phyloP scores from a whole-genome alignment of 2,113 vertebrate genomes.

The Xiphias gladius region DNA sequence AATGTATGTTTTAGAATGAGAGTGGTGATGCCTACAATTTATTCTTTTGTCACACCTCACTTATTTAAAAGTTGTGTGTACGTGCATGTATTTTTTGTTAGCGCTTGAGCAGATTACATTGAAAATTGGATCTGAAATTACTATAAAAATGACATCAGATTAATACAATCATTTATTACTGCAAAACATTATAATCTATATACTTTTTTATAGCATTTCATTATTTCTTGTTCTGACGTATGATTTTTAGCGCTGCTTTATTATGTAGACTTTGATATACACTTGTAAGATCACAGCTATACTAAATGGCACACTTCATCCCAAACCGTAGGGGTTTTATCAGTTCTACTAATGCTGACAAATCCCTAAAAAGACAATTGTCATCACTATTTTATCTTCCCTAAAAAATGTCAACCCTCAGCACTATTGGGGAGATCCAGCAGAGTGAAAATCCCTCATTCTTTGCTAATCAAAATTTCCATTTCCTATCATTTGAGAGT shows the following conservation, averaged over 20 bases:
- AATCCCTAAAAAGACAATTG: slow-evolving; percentile 80
- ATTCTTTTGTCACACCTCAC: slow-evolving; percentile 1
- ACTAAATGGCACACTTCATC: slow-evolving; percentile 42
- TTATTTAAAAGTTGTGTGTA: slow-evolving; percentile 2
- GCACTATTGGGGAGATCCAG: slow-evolving; percentile 81
- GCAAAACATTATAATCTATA: background rate
- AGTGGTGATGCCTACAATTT: slow-evolving; percentile 15
- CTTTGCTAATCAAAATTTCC: slow-evolving; percentile 83
- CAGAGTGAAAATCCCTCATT: slow-evolving; percentile 77
- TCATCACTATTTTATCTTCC: slow-evolving; percentile 87
- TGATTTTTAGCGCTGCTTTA: background rate
- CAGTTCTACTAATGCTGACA: slow-evolving; percentile 71
- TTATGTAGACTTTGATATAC: slow-evolving; percentile 1
- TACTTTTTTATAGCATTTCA: background rate
- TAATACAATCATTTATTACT: background rate
- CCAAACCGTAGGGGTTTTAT: slow-evolving; percentile 54
- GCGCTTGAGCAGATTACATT: background rate
- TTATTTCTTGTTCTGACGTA: background rate
- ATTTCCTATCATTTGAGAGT: slow-evolving; percentile 78
- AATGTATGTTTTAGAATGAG: slow-evolving; percentile 21
- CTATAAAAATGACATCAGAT: background rate
- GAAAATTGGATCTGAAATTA: background rate
- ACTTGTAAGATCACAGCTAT: slow-evolving; percentile 27
- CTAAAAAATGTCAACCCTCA: slow-evolving; percentile 83
- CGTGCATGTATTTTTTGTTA: background rate